Evolutionary conservation across 2,797 vertebrate genomes (phyloP).

Genomic region (Notolepis coatsorum): DNA sequence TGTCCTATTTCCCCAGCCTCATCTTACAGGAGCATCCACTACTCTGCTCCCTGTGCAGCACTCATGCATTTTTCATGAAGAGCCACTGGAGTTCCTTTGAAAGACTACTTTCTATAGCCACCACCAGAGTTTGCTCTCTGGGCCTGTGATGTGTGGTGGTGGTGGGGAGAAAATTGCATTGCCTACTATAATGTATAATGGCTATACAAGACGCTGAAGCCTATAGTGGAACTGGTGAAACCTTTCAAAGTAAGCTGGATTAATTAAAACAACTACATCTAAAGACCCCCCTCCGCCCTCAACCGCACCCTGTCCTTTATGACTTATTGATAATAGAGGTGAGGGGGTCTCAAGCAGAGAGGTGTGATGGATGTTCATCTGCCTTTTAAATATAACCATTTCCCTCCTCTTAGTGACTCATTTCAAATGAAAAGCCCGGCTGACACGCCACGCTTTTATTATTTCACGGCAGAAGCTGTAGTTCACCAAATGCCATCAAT

Average conservation of each 20-base stretch:
- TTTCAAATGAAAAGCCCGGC: slow-evolving; percentile 38
- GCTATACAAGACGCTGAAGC: slow-evolving; percentile 53
- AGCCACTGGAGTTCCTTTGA: slow-evolving; percentile 67
- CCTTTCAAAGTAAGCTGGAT: slow-evolving; percentile 47
- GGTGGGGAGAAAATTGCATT: slow-evolving; percentile 60
- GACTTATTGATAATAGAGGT: slow-evolving; percentile 35
- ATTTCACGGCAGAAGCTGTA: slow-evolving; percentile 52
- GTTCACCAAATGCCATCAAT: slow-evolving; percentile 61
- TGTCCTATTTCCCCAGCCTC: slow-evolving; percentile 67
- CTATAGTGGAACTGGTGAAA: slow-evolving; percentile 28
- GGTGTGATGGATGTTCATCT: slow-evolving; percentile 13
- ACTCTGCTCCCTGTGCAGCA: slow-evolving; percentile 39
- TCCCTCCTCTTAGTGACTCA: slow-evolving; percentile 22
- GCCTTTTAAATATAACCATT: slow-evolving; percentile 37
- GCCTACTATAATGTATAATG: slow-evolving; percentile 60
- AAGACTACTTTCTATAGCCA: slow-evolving; percentile 52
- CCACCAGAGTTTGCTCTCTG: slow-evolving; percentile 60
- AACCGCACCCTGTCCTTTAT: not conserved
- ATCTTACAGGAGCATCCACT: slow-evolving; percentile 65
- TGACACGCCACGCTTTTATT: slow-evolving; percentile 49
- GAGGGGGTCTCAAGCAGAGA: no score
- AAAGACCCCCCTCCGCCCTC: not conserved
- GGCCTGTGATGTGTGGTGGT: slow-evolving; percentile 58
- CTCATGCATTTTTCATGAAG: slow-evolving; percentile 84
- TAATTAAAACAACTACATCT: slow-evolving; percentile 59